phyloP scores from a whole-genome alignment of 2,888 invertebrate species.

The Sisyra nigra region DNA sequence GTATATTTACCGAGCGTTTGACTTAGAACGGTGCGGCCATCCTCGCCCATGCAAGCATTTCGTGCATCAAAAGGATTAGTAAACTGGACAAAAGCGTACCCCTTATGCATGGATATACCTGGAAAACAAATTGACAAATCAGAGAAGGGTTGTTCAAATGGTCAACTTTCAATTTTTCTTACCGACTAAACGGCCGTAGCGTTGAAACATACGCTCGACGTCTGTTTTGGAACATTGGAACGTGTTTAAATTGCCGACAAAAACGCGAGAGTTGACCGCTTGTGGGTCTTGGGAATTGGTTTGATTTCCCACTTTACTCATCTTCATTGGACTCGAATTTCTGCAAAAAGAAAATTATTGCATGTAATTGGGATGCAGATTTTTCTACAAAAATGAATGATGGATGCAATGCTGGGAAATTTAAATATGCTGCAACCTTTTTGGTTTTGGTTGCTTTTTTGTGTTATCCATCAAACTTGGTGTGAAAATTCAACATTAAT shows the following conservation, averaged over 20 bases:
- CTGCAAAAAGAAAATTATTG: constrained; percentile 4
- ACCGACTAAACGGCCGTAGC: constrained; percentile 58
- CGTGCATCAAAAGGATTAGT: constrained; percentile 38
- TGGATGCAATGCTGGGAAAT: too few species aligned
- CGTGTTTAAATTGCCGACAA: constrained; percentile 68
- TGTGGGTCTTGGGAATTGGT: constrained; percentile 67
- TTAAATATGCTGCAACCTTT: too few species aligned
- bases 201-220: constrained; percentile 58
- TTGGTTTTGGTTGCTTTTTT: too few species aligned
- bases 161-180: constrained; percentile 17
- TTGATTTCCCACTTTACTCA: constrained; percentile 58
- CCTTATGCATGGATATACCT: constrained; percentile 44
- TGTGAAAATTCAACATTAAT: too few species aligned
- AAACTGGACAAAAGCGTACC: constrained; percentile 46
- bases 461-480: too few species aligned
- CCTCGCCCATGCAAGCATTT: constrained; percentile 37
- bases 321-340: constrained; percentile 31
- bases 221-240: constrained; percentile 64
- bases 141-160: neutral
- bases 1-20: constrained; percentile 35
- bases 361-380: too few species aligned
- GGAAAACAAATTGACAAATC: constrained; percentile 13
- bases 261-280: constrained; percentile 59
- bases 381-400: too few species aligned
- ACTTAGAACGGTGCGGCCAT: constrained; percentile 38